Evolutionary conservation across 1,140 invertebrate genomes (phyloP).

Genomic region (Lasioglossum albipes): DNA sequence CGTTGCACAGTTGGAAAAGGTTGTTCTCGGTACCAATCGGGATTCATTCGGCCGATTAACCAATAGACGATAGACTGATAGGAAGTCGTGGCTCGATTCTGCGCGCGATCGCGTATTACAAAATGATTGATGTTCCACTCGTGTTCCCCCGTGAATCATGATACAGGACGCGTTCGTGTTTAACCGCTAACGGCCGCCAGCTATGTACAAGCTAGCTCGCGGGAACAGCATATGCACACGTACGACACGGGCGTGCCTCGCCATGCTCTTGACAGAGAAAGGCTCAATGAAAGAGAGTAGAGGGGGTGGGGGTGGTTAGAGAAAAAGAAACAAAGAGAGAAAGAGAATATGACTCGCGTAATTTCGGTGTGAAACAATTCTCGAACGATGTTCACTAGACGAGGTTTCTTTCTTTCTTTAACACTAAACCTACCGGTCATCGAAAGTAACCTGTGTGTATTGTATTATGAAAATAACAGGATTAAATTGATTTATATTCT

Average conservation of each 20-base stretch:
- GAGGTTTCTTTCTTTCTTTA: too few species aligned
- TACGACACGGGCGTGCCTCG: constrained; percentile 56
- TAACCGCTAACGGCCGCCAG: constrained; percentile 52
- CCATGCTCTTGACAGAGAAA: constrained; percentile 51
- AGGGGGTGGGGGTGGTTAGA: too few species aligned
- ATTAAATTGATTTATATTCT: too few species aligned
- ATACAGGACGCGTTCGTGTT: constrained; percentile 66
- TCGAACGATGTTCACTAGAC: neutral
- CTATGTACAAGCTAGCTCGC: constrained; percentile 1
- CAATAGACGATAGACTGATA: neutral
- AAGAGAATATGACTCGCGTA: neutral
- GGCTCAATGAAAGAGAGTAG: neutral
- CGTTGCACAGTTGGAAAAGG: too few species aligned
- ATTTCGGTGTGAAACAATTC: constrained; percentile 1
- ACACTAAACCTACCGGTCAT: too few species aligned
- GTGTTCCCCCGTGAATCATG: constrained; percentile 60
- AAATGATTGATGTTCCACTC: constrained; percentile 62
- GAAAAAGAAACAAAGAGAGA: constrained; percentile 32
- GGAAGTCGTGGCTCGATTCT: constrained; percentile 9
- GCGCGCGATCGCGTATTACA: constrained; percentile 42
- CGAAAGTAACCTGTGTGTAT: too few species aligned
- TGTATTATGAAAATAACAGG: too few species aligned
- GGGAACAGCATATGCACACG: constrained; percentile 39
- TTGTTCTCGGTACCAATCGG: too few species aligned
- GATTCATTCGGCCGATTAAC: neutral